Evolutionary conservation across 2,888 invertebrate genomes (phyloP).

Genomic region (Lepas anatifera): DNA sequence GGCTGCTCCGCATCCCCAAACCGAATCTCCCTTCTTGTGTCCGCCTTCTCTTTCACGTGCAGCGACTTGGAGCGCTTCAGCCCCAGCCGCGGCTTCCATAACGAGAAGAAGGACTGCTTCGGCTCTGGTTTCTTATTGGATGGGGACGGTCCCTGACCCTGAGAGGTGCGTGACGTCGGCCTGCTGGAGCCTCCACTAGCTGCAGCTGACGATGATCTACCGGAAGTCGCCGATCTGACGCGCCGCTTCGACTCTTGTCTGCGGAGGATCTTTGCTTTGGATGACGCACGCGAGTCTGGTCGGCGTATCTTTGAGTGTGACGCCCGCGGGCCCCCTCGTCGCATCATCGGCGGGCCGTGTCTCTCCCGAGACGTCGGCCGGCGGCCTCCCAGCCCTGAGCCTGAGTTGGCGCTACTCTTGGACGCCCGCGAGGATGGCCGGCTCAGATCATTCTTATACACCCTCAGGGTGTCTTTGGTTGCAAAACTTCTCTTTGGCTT

Average conservation of each 20-base stretch:
- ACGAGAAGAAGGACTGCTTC: not conserved
- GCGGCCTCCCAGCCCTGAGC: not conserved
- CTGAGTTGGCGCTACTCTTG: not conserved
- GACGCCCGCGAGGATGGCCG: not conserved
- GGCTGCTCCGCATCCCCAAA: conserved; percentile 1
- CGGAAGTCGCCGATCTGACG: not conserved
- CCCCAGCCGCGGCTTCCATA: not conserved
- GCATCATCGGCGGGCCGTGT: not conserved
- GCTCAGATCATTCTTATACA: not conserved
- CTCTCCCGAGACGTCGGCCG: not conserved
- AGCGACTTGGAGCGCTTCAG: not conserved
- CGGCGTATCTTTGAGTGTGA: not conserved
- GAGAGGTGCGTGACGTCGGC: not conserved
- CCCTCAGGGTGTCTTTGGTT: not conserved
- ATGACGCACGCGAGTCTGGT: not conserved
- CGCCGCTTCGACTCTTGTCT: not conserved
- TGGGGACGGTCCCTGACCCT: not conserved
- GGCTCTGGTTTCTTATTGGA: not conserved
- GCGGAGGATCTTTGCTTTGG: not conserved
- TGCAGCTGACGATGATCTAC: not conserved
- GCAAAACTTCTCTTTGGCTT: not conserved
- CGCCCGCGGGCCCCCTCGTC: not conserved
- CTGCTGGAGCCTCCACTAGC: not conserved
- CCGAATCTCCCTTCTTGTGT: not conserved
- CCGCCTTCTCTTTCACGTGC: not conserved